Evolutionary conservation across 2,888 invertebrate genomes (phyloP).

Genomic region (Mactromeris polynyma): DNA sequence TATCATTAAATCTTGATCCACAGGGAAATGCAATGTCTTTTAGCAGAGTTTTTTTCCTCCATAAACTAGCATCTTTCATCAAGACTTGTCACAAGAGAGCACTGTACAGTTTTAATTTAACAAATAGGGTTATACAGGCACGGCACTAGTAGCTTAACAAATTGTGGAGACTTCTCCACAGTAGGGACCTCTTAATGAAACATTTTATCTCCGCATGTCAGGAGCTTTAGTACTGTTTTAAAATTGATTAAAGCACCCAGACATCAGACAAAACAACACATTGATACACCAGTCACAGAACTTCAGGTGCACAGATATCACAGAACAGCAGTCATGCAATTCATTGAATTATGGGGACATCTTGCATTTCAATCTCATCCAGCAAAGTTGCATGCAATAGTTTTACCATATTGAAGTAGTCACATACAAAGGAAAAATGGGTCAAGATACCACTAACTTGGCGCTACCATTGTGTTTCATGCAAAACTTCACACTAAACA

Average conservation of each 20-base stretch:
- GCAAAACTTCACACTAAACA: too few relatives aligned
- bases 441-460: too few relatives aligned
- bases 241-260: constrained; percentile 1
- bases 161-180: not conserved
- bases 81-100: constrained; percentile 18
- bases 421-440: too few relatives aligned
- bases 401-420: too few relatives aligned
- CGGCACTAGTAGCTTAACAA: not conserved
- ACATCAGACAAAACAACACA: not conserved
- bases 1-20: constrained; percentile 40
- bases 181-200: not conserved
- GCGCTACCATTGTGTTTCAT: too few relatives aligned
- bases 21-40: constrained; percentile 44
- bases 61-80: constrained; percentile 47
- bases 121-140: constrained; percentile 41
- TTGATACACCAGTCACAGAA: not conserved
- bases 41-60: constrained; percentile 29
- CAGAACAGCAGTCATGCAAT: not conserved
- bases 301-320: not conserved
- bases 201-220: not conserved
- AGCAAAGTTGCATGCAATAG: not conserved
- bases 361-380: not conserved
- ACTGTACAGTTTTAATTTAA: constrained; percentile 40
- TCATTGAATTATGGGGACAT: not conserved
- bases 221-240: not conserved